Base-by-base conservation (phyloP, 2,113 vertebrate species). In the Chelonoidis abingdonii region DNA sequence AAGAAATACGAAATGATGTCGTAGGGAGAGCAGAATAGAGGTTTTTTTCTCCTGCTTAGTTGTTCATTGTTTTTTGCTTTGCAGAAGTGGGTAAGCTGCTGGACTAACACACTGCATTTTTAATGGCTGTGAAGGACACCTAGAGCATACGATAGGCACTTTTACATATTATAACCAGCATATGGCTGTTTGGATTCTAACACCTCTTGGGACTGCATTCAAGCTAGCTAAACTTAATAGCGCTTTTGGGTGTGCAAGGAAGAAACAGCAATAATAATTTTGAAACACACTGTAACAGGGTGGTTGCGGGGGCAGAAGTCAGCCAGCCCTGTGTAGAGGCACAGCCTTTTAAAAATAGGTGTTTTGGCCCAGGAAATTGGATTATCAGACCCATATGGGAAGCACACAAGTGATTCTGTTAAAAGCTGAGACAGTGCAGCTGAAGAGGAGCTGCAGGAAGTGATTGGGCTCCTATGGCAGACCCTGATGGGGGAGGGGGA, bases 1-100 rank as follows among this genome's bases (percentile, higher is more conserved):
- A 96, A 94, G 69, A 92, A 92, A 88, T 84, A 92, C 90, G 86
- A 91, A 49, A 2, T 86, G 78, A 5, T 59, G 5, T 1, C 83
- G 31, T 8, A 80, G 9, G 11, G 41, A 25, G 29, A 94, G 13
- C 35, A 29, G 52, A 87, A 27, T 31, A 94, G 52, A 82, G 53
- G 50, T 27, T 80, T 89, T 92, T 86, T 83, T 47, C 8, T 87
- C 85, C 75, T 91, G 16, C 50, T 93, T 41, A 44, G 10, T 41
- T 69, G 29, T 79, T 92, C 86, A 50, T 57, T 90, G 5, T 80
- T 62, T 93, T 79, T 93, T 79, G 5, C 17, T 94, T 85, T 59
- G 8, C 47, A 95, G 84, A 17, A 44, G 54, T 31, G 41, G 89
- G 50, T 1, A 76, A 1, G 22, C 85, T 80, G 49, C 21, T 86